Conservation (phyloP, 2,797 vertebrate genomes). For the Crenichthys baileyi region DNA sequence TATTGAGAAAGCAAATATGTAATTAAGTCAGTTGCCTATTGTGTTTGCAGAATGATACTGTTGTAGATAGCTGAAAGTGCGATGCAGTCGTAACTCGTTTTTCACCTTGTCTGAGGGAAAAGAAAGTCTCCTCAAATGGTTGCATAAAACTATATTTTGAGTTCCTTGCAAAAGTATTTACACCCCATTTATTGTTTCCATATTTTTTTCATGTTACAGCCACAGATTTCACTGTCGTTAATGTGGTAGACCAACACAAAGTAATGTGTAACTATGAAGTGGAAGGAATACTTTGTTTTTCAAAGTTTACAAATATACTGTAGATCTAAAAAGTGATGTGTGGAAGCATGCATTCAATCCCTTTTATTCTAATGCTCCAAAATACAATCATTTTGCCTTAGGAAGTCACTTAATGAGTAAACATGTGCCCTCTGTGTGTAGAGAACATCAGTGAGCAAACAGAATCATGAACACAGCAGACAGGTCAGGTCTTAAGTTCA, state of each 20-base stretch:
- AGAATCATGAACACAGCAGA: too few species aligned
- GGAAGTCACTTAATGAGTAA: too few species aligned
- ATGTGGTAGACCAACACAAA: neutral
- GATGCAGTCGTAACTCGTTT: constrained; percentile 12
- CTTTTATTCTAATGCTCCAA: too few species aligned
- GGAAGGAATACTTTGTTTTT: neutral
- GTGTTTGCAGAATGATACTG: constrained; percentile 41
- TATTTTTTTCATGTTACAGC: neutral
- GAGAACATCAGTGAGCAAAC: too few species aligned
- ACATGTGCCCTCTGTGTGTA: too few species aligned
- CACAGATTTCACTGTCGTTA: neutral
- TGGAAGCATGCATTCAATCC: too few species aligned
- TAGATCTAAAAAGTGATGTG: too few species aligned
- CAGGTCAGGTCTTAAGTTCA: too few species aligned
- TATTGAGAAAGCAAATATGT: constrained; percentile 71
- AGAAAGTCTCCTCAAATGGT: neutral
- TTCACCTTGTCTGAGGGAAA: constrained; percentile 18
- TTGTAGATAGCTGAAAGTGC: constrained; percentile 33
- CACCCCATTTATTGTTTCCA: neutral
- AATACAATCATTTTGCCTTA: too few species aligned
- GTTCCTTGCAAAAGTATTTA: neutral
- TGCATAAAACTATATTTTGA: neutral
- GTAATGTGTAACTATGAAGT: neutral
- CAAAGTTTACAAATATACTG: too few species aligned
- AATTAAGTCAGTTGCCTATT: constrained; percentile 57